Evolutionary conservation across 2,113 vertebrate genomes (phyloP).

Genomic region (Pagrus major): DNA sequence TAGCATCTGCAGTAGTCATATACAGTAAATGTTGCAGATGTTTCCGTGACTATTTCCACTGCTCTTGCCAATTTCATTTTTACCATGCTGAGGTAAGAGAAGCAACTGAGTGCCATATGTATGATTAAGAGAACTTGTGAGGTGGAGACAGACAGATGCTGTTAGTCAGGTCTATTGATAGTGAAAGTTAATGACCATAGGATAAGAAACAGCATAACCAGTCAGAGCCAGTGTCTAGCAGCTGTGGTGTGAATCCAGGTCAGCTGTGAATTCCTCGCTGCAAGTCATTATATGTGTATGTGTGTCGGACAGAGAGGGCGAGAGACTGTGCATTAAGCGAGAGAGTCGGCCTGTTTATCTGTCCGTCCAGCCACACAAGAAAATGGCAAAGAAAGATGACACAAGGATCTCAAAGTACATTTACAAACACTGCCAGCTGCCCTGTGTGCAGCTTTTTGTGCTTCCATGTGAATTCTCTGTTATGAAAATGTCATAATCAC

Average conservation of each 20-base stretch:
- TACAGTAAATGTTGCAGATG: not conserved
- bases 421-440: conserved; percentile 23
- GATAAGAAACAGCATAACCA: conserved; percentile 13
- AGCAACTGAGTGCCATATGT: not conserved
- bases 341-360: conserved; percentile 6
- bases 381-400: not conserved
- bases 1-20: not conserved
- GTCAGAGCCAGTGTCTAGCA: not conserved
- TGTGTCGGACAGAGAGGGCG: not conserved
- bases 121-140: not conserved
- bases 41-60: not conserved
- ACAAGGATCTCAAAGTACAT: conserved; percentile 21
- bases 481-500: conserved; percentile 46
- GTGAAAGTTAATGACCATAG: conserved; percentile 16
- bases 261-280: conserved; percentile 21
- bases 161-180: conserved; percentile 42
- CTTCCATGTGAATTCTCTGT: conserved; percentile 13
- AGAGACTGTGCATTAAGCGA: not conserved
- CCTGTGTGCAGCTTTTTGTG: conserved; percentile 6
- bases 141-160: not conserved
- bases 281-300: conserved; percentile 1
- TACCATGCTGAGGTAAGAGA: not conserved
- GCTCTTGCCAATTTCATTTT: not conserved
- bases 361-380: not conserved
- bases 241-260: conserved; percentile 24